Evolutionary conservation across 2,888 invertebrate species (phyloP), one percentile per base, ranked within the genome.

Genomic region (Mythimna albipuncta): DNA sequence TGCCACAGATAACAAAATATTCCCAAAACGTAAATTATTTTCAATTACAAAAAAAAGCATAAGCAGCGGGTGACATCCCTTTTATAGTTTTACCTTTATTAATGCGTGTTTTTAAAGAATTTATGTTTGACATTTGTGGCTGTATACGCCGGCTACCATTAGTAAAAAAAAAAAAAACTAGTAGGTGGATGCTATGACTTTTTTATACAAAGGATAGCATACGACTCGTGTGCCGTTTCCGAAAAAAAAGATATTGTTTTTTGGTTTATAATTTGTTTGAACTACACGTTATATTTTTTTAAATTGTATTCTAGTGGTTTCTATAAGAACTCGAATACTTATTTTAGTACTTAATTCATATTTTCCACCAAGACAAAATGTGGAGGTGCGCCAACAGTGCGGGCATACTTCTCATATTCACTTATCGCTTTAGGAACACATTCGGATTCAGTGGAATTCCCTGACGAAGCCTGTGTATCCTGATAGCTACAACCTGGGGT

Each of bases 51-150:
- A 82, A 84, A 83, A 82, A 76, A 41, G 50, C 57, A 70, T 63
- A 69, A 80, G 72, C 79, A 74, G 84, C 84, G 66, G 75, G 73
- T 55, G 63, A 69, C 83, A 81, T 86, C 84, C 87, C 88, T 88
- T 92, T 91, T 91, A 91, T 90, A 90, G 91, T 92, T 90, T 88
- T 79, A 76, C 73, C 79, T 87, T 91, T 93, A 94, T 93, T 92
- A 92, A 94, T 94, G 94, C 88, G 83, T 85, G 90, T 93, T 94
- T 94, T 93, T 89, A 91, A 93, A 91, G 90, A 93, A 94, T 94
- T 94, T 94, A 94, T 94, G 92, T 91, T 83, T 88, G 89, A 93
- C 94, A 91, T 93, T 89, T 91, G 92, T 83, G 82, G 80, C 81
- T 81, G 85, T 82, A 78, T 88, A 11, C 35, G 87, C 73, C 73